phyloP scores from a whole-genome alignment of 2,113 vertebrate species.

The Galbula dea region DNA sequence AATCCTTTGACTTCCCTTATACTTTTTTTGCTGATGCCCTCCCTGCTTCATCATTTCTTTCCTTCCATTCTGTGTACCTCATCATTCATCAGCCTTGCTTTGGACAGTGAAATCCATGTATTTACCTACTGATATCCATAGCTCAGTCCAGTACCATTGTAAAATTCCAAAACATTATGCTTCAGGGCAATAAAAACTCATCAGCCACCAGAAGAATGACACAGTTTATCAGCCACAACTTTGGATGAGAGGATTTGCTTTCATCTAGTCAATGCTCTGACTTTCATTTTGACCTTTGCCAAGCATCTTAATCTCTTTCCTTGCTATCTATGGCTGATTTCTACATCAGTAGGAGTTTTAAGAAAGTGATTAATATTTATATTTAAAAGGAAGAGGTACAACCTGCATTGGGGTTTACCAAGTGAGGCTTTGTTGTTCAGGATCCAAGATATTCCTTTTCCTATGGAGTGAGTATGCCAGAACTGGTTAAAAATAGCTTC shows the following conservation, averaged over 20 bases:
- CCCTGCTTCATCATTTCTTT: neutral
- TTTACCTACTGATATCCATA: neutral
- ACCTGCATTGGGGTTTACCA: neutral
- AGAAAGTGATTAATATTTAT: slow-evolving; percentile 19
- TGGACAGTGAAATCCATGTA: neutral
- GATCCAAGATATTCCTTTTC: neutral
- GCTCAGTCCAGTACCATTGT: neutral
- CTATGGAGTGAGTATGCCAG: slow-evolving; percentile 24
- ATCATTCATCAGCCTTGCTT: neutral
- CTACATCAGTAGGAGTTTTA: neutral
- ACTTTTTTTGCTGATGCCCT: neutral
- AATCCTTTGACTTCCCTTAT: neutral
- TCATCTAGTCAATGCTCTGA: neutral
- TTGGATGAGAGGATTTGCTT: neutral
- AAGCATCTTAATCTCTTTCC: neutral
- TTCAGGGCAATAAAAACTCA: neutral
- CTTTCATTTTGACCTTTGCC: neutral
- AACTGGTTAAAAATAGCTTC: slow-evolving; percentile 57
- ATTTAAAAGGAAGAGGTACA: neutral
- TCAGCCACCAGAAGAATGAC: neutral
- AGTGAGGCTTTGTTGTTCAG: neutral
- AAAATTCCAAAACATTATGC: neutral
- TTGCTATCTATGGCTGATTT: neutral
- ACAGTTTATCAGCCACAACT: neutral
- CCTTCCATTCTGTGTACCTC: neutral